Base-by-base conservation (phyloP, 2,888 invertebrate genomes). In the Stenodera caucasica region DNA sequence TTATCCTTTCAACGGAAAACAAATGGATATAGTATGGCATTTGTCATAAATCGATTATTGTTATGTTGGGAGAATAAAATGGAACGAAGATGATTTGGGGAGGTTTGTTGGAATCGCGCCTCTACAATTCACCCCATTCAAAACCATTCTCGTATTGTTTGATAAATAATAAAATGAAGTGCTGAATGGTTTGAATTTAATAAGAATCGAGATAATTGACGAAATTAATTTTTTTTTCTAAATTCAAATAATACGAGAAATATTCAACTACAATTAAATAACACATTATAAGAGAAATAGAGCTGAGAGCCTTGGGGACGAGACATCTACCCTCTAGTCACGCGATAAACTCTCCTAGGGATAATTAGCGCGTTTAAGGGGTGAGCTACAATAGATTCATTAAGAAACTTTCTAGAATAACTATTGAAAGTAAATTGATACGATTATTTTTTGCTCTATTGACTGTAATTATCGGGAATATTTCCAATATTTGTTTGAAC, bases 341-440 rank as follows among this genome's bases (percentile, higher is more conserved):
- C 52, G 53, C 60, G 45, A 53, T 45, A 26, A 32, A 57, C 12
- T 50, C 54, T 50, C 57, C 26, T 29, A n/a, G 49, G 57, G 57
- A 45, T 53, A 57, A 57, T 61, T 61, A 53, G 18, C 54, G 32
- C 35, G 61, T 50, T 49, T 52, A 33, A 53, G 35, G 11, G 18
- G 40, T 9, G 21, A 21, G 18, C 18, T 40, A 40, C 40, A 21
- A 40, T 40, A 40, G 18, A 40, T 40, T 40, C 40, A 4, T 9
- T 18, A 21, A 21, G 18, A 21, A 40, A 21, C 37, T 15, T 15
- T 14, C 15, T 15, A 0, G 18, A 40, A 40, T 40, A 40, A 18
- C 18, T 40, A 40, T 40, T 40, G 11, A 12, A 18, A 40, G 4
- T 9, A 40, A 18, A 40, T 40, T 40, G 18, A 40, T 11, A 18